Evolutionary conservation across 1,140 invertebrate genomes (phyloP).

Genomic region (Anastatus disparis): DNA sequence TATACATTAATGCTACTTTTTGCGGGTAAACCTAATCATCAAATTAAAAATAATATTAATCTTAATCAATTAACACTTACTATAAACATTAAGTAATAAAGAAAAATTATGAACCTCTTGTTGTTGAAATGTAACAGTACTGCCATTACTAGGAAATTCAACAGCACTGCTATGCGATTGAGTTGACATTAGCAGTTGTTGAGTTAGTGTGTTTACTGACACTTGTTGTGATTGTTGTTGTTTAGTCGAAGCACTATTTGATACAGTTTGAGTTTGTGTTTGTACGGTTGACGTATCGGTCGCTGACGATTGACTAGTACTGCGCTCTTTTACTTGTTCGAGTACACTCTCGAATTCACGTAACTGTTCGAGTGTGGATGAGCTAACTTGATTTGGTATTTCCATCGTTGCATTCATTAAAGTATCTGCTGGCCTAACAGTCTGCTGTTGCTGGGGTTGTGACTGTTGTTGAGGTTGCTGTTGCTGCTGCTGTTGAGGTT

Average conservation of each 20-base stretch:
- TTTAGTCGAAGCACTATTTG: conserved; percentile 42
- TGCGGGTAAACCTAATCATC: conserved; percentile 56
- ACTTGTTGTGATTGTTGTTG: conserved; percentile 53
- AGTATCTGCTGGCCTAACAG: conserved; percentile 50
- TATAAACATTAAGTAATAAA: too few species aligned
- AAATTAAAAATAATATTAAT: too few species aligned
- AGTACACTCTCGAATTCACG: conserved; percentile 85
- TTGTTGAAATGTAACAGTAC: conserved; percentile 54
- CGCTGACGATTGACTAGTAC: conserved; percentile 66
- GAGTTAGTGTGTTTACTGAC: conserved; percentile 53
- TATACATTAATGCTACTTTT: conserved; percentile 64
- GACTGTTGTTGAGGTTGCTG: conserved; percentile 47
- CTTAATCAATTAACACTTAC: too few species aligned
- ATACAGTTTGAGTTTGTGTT: conserved; percentile 58
- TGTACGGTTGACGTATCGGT: conserved; percentile 56
- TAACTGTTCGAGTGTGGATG: conserved; percentile 78
- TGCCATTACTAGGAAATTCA: conserved; percentile 57
- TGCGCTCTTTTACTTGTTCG: conserved; percentile 82
- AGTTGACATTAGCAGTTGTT: conserved; percentile 58
- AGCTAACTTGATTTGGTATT: conserved; percentile 66
- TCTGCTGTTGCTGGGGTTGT: conserved; percentile 44
- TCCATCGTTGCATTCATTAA: conserved; percentile 64
- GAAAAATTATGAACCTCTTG: conserved; percentile 34
- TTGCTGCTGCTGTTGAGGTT: conserved; percentile 41
- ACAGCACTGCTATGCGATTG: conserved; percentile 49